Conservation (phyloP, 2,113 vertebrate species). For the Podarcis cretensis region DNA sequence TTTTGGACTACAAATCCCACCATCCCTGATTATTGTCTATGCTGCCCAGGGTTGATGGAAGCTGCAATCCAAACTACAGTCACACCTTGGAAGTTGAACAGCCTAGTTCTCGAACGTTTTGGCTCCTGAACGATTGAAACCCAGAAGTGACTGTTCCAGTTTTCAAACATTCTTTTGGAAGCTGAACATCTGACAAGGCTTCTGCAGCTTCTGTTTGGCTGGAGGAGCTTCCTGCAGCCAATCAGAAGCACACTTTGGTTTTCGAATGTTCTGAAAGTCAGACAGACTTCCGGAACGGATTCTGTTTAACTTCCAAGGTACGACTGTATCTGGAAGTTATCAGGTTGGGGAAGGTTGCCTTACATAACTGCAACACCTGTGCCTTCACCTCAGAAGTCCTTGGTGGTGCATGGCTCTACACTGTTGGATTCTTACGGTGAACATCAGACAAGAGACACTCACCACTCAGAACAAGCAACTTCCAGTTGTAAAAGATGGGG, state of each 20-base stretch:
- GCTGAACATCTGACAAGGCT: too few relatives aligned
- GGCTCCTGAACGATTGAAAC: too few relatives aligned
- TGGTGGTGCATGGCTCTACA: background rate
- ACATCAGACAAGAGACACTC: background rate
- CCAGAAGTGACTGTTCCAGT: too few relatives aligned
- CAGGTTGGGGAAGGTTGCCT: background rate
- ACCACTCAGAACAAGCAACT: background rate
- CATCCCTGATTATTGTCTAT: background rate
- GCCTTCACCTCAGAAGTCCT: background rate
- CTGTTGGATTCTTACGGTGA: background rate
- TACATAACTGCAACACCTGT: background rate
- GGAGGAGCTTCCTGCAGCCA: too few relatives aligned
- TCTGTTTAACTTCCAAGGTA: too few relatives aligned
- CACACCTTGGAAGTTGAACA: too few relatives aligned
- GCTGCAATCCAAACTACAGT: background rate
- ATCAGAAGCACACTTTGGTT: too few relatives aligned
- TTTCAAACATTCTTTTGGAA: too few relatives aligned
- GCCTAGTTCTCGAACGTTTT: too few relatives aligned
- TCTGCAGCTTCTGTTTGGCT: too few relatives aligned
- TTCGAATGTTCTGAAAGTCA: too few relatives aligned
- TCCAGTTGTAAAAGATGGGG: background rate
- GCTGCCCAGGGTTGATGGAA: background rate
- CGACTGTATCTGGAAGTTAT: background rate
- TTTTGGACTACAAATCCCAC: background rate
- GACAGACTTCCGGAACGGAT: too few relatives aligned